These are phyloP conservation scores for Mercenaria mercenaria DNA, from an alignment of 1,140 invertebrate genomes.

Conservation along the genomic window DNA sequence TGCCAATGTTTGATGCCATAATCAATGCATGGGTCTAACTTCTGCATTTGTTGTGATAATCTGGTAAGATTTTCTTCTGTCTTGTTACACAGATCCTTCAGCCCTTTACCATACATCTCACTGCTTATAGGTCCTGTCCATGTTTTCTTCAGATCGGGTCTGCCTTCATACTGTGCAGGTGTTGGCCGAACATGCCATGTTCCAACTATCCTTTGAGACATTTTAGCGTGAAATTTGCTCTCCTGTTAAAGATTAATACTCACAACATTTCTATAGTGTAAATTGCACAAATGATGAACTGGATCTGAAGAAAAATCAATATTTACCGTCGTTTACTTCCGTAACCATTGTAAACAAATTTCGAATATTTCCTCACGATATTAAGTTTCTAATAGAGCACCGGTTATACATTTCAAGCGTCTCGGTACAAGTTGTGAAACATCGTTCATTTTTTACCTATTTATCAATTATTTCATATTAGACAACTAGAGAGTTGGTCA, in stretches of 20 bases:
- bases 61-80: slow-evolving; percentile 72
- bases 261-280: too few species aligned
- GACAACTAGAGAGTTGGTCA: too few species aligned
- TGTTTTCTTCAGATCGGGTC: slow-evolving; percentile 62
- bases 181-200: slow-evolving; percentile 59
- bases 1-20: slow-evolving; percentile 78
- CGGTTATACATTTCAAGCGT: neutral
- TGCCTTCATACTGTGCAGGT: slow-evolving; percentile 39
- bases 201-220: slow-evolving; percentile 36
- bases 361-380: neutral
- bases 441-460: too few species aligned
- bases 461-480: too few species aligned
- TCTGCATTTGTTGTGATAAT: slow-evolving; percentile 65
- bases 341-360: slow-evolving; percentile 56
- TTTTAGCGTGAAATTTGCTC: neutral
- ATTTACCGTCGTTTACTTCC: slow-evolving; percentile 20
- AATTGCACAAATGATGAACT: too few species aligned
- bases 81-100: slow-evolving; percentile 69
- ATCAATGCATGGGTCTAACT: slow-evolving; percentile 74
- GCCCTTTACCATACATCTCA: slow-evolving; percentile 75
- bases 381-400: neutral
- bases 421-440: neutral
- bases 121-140: slow-evolving; percentile 77
- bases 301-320: neutral
- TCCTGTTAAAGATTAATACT: neutral